Evolutionary conservation across 2,113 vertebrate species (phyloP).

Genomic region (Erpornis zantholeuca): DNA sequence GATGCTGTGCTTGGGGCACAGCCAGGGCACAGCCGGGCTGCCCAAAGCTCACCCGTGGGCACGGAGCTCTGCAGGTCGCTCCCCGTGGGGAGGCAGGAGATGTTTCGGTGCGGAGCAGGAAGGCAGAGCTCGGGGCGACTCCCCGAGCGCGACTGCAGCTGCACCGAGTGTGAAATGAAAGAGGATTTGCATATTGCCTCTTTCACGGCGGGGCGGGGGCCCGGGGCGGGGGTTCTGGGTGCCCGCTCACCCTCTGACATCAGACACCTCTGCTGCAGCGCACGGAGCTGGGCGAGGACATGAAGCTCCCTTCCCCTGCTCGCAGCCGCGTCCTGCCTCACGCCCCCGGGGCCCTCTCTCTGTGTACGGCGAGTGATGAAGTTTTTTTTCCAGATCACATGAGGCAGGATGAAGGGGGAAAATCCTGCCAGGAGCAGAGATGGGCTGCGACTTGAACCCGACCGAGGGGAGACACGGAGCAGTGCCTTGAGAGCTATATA

Average conservation of each 20-base stretch:
- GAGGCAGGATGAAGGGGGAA: conserved; percentile 79
- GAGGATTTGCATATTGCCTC: conserved; percentile 29
- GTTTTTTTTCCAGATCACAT: conserved; percentile 79
- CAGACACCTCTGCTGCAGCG: conserved; percentile 34
- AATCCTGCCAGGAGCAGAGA: conserved; percentile 77
- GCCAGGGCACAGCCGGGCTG: not conserved
- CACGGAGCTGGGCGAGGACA: conserved; percentile 19
- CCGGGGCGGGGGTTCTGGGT: not conserved
- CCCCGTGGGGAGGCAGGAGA: not conserved
- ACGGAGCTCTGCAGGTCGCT: not conserved
- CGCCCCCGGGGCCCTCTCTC: conserved; percentile 73
- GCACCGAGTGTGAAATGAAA: conserved; percentile 43
- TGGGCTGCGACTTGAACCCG: conserved; percentile 59
- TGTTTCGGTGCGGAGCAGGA: not conserved
- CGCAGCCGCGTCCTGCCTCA: conserved; percentile 53
- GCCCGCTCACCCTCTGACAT: conserved; percentile 57
- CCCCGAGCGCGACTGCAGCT: not conserved
- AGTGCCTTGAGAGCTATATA: conserved; percentile 69
- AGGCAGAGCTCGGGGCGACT: not conserved
- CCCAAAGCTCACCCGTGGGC: not conserved
- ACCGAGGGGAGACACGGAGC: conserved; percentile 61
- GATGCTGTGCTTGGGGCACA: not conserved
- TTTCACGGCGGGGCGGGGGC: not conserved
- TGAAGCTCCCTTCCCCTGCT: conserved; percentile 67
- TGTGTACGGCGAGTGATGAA: conserved; percentile 59